A percentile compares a stretch with the other conserved stretches of the same genome.
These are phyloP conservation scores for Agelas oroides DNA, from an alignment of 37 sponge, comb jelly and placozoan species.

Conservation along the genomic window DNA sequence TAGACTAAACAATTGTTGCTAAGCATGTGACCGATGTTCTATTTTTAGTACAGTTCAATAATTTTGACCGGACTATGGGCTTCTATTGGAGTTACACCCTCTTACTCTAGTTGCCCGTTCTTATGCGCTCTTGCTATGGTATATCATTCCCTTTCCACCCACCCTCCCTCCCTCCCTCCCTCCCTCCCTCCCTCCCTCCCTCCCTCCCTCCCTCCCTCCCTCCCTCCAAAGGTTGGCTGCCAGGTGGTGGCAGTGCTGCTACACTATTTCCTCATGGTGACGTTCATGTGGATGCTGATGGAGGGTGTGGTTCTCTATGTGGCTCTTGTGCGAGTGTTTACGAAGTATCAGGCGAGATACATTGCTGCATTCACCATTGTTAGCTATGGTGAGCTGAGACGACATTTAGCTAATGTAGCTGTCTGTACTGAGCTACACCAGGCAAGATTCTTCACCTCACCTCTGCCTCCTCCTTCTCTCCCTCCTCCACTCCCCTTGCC, in stretches of 20 bases:
- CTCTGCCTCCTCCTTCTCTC: too few relatives aligned
- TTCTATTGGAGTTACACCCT: too few relatives aligned
- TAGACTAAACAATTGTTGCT: too few relatives aligned
- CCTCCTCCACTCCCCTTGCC: background rate
- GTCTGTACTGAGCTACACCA: too few relatives aligned
- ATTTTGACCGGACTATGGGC: too few relatives aligned
- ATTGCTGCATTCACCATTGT: constrained; percentile 7
- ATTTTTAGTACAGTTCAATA: too few relatives aligned
- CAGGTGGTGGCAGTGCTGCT: constrained; percentile 45
- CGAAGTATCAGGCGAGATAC: constrained; percentile 1
- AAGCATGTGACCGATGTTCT: too few relatives aligned
- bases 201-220: background rate
- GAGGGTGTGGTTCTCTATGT: constrained; percentile 73
- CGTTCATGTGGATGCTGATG: constrained; percentile 89
- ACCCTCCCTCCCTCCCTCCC: background rate
- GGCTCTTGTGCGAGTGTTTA: constrained; percentile 63
- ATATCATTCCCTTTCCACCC: too few relatives aligned
- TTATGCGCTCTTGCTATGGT: too few relatives aligned
- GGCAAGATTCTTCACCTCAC: background rate
- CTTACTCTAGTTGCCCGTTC: too few relatives aligned
- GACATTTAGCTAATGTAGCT: too few relatives aligned
- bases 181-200: background rate
- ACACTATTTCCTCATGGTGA: constrained; percentile 60
- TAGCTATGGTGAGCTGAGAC: constrained; percentile 18
- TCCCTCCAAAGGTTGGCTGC: background rate